Evolutionary conservation across 92 coral and sea anemone genomes (phyloP).

Genomic region (Meandrina meandrites): DNA sequence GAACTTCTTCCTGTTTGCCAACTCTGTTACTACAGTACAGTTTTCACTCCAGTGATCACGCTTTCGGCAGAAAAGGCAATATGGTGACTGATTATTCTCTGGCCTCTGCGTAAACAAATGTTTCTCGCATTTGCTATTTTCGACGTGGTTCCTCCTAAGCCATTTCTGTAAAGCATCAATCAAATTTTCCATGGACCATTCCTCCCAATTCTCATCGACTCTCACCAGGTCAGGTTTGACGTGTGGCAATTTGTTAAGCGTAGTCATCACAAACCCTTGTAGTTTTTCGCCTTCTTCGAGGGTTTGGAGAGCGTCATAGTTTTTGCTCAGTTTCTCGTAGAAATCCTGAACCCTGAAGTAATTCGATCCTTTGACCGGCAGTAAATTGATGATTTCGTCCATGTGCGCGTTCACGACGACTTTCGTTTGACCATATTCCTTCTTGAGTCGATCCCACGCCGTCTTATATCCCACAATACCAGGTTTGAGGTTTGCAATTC

Average conservation of each 20-base stretch:
- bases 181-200: slow-evolving; percentile 44
- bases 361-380: slow-evolving; percentile 37
- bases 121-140: slow-evolving; percentile 13
- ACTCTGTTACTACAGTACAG: slow-evolving; percentile 4
- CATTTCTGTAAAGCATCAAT: slow-evolving; percentile 27
- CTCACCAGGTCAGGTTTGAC: slow-evolving; percentile 58
- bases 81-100: slow-evolving; percentile 45
- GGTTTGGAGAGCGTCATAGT: neutral
- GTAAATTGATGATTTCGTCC: slow-evolving; percentile 45
- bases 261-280: slow-evolving; percentile 43
- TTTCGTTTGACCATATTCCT: slow-evolving; percentile 61
- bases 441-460: slow-evolving; percentile 63
- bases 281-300: slow-evolving; percentile 48
- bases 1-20: slow-evolving; percentile 44
- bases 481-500: slow-evolving; percentile 56
- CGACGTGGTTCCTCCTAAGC: slow-evolving; percentile 36
- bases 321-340: neutral
- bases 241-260: slow-evolving; percentile 59
- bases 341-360: slow-evolving; percentile 39
- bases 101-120: slow-evolving; percentile 11
- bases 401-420: slow-evolving; percentile 50
- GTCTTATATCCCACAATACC: slow-evolving; percentile 51
- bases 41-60: slow-evolving; percentile 43
- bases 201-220: slow-evolving; percentile 58
- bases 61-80: slow-evolving; percentile 48